phyloP scores from a whole-genome alignment of 2,113 vertebrate genomes.

The Loxodonta africana region DNA sequence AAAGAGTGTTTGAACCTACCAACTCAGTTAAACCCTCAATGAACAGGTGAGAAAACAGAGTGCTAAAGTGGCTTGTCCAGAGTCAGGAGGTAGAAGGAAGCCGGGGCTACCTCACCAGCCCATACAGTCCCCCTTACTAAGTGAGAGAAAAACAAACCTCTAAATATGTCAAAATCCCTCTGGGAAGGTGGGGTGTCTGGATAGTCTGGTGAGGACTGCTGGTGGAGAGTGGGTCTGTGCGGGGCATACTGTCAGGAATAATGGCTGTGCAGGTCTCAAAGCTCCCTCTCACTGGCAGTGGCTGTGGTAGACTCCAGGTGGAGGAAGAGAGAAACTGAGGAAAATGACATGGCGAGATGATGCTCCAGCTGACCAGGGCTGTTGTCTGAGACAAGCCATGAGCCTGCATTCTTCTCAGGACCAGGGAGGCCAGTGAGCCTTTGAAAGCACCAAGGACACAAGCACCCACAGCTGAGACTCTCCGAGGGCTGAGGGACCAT shows the following conservation, averaged over 20 bases:
- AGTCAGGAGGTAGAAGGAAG: no score
- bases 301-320: not conserved
- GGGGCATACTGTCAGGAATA: not conserved
- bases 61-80: not conserved
- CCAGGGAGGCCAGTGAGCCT: not conserved
- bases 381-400: no score
- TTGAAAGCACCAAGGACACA: not conserved
- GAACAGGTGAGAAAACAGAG: not conserved
- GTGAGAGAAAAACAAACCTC: not conserved
- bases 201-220: rapidly evolving
- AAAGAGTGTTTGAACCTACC: no score
- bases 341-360: not conserved
- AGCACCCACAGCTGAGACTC: not conserved
- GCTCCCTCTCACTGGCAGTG: not conserved
- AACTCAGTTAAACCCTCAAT: not conserved
- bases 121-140: not conserved
- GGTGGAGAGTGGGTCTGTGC: not conserved
- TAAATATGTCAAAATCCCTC: no score
- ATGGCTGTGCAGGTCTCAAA: no score
- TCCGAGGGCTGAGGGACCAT: no score
- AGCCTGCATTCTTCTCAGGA: no score
- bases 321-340: not conserved
- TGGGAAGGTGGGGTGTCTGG: not conserved
- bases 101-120: not conserved
- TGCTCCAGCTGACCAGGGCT: not conserved